phyloP scores from a whole-genome alignment of 2,888 invertebrate genomes.

The Pyralis farinalis region DNA sequence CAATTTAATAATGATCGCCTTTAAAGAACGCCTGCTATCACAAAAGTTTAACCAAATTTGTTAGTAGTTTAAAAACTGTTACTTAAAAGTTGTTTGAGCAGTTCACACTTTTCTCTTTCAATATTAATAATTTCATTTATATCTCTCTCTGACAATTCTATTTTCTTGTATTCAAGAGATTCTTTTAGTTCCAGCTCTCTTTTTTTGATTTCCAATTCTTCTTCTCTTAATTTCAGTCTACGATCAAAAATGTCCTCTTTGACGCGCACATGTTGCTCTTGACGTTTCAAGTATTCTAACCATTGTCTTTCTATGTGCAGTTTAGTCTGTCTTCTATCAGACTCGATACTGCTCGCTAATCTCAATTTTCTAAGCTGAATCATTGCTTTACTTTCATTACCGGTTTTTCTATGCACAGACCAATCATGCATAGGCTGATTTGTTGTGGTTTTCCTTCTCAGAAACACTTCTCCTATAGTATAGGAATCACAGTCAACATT shows the following conservation, averaged over 20 bases:
- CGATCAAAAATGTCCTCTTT: slow-evolving; percentile 38
- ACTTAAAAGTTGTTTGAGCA: slow-evolving; percentile 35
- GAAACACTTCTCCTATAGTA: slow-evolving; percentile 29
- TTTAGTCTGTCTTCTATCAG: slow-evolving; percentile 45
- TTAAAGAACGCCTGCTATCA: too few relatives aligned
- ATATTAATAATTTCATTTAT: slow-evolving; percentile 34
- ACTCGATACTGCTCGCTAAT: slow-evolving; percentile 46
- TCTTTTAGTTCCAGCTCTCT: slow-evolving; percentile 41
- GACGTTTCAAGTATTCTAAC: slow-evolving; percentile 42
- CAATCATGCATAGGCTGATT: slow-evolving; percentile 12
- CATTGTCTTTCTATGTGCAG: slow-evolving; percentile 49
- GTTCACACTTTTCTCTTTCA: slow-evolving; percentile 44
- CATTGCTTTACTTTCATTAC: slow-evolving; percentile 38
- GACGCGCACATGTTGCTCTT: slow-evolving; percentile 36
- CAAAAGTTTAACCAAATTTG: neutral
- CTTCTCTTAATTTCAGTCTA: slow-evolving; percentile 37
- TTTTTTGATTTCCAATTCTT: slow-evolving; percentile 38
- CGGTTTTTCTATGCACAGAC: slow-evolving; percentile 1
- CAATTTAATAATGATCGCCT: too few relatives aligned
- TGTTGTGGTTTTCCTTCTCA: slow-evolving; percentile 23
- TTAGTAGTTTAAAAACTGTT: slow-evolving; percentile 13
- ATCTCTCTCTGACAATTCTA: slow-evolving; percentile 40
- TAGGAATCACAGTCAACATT: slow-evolving; percentile 41
- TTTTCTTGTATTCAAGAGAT: slow-evolving; percentile 36
- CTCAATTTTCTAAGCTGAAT: slow-evolving; percentile 47